These are phyloP conservation scores for Pipistrellus pygmaeus DNA, from an alignment of 2,797 vertebrate species.

Conservation along the genomic window DNA sequence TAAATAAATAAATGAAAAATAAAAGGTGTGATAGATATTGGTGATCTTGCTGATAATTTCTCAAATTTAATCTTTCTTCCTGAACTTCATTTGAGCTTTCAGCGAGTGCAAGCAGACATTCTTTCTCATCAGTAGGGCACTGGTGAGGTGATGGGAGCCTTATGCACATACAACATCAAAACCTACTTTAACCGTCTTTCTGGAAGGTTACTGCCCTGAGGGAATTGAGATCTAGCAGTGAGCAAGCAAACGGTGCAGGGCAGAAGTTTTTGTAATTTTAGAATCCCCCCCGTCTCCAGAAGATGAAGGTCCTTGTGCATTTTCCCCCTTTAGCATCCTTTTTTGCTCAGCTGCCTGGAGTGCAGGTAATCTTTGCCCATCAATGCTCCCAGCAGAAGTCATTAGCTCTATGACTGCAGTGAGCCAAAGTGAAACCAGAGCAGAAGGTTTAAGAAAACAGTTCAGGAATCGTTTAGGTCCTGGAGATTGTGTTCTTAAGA, in stretches of 20 bases:
- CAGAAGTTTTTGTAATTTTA: background rate
- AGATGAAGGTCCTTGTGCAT: background rate
- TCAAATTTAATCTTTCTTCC: background rate
- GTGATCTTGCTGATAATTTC: background rate
- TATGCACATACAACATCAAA: background rate
- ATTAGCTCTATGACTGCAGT: constrained; percentile 62
- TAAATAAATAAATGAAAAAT: too few species aligned
- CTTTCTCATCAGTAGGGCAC: accelerated
- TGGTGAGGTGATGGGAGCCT: background rate
- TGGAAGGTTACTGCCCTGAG: background rate
- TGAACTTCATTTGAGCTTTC: background rate
- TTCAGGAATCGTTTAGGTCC: constrained; percentile 42
- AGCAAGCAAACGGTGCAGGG: background rate
- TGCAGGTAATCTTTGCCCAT: constrained; percentile 42
- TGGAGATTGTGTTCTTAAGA: constrained; percentile 68
- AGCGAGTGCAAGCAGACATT: background rate
- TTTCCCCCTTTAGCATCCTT: background rate
- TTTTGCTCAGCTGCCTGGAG: background rate
- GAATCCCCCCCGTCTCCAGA: background rate
- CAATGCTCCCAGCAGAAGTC: constrained; percentile 56
- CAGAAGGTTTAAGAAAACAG: constrained; percentile 62
- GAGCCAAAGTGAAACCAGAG: constrained; percentile 54
- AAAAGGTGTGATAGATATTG: background rate
- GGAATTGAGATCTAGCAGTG: background rate
- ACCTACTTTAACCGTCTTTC: background rate